Conservation (phyloP, 2,797 vertebrate genomes). For the Neostethus bicornis region DNA sequence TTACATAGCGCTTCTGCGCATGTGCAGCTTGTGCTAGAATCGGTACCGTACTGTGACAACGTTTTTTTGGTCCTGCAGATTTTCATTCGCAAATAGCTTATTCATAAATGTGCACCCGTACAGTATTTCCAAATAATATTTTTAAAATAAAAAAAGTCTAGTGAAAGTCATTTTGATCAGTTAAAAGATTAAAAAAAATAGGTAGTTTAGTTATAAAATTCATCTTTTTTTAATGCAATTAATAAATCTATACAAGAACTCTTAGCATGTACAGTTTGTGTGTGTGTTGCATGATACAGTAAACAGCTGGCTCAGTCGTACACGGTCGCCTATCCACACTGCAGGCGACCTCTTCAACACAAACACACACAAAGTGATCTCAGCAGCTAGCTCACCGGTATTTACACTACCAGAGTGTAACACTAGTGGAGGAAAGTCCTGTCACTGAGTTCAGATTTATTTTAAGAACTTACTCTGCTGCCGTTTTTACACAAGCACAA, state of each 20-base stretch:
- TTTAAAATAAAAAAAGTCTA: neutral
- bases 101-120: no score
- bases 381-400: slow-evolving; percentile 3
- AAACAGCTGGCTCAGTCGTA: neutral
- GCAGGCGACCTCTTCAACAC: slow-evolving; percentile 6
- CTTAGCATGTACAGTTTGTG: neutral
- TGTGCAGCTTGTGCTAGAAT: no score
- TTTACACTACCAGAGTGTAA: slow-evolving; percentile 13
- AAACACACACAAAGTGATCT: slow-evolving; percentile 24
- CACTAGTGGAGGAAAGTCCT: neutral
- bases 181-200: neutral
- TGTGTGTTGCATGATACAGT: slow-evolving; percentile 14
- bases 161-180: neutral
- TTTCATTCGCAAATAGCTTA: no score
- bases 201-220: neutral
- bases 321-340: slow-evolving; percentile 16
- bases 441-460: neutral
- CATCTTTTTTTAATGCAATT: no score
- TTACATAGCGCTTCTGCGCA: no score
- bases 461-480: neutral
- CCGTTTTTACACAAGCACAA: neutral
- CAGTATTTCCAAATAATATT: neutral
- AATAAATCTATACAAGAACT: no score
- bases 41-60: no score
- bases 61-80: no score